A percentile compares a stretch with the other conserved stretches of the same genome.
phyloP scores from a whole-genome alignment of 2,797 vertebrate species.

The Poeciliopsis paucimaculata region DNA sequence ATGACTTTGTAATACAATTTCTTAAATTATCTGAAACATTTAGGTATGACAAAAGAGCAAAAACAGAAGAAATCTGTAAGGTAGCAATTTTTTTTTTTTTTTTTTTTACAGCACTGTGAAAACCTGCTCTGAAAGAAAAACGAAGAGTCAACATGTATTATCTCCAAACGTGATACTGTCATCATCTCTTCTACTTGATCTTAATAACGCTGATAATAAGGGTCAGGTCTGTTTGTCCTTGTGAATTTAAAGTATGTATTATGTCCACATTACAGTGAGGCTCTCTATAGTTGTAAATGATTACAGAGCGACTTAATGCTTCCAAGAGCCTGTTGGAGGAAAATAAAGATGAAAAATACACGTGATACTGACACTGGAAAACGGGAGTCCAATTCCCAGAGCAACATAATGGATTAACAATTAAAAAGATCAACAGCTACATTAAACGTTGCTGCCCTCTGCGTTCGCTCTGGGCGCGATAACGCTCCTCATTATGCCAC shows the following conservation, averaged over 20 bases:
- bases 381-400: slow-evolving; percentile 50
- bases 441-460: slow-evolving; percentile 52
- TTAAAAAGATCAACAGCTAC: slow-evolving; percentile 72
- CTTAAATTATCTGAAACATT: background rate
- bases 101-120: background rate
- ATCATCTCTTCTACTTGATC: slow-evolving; percentile 7
- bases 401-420: slow-evolving; percentile 69
- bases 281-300: slow-evolving; percentile 52
- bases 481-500: slow-evolving; percentile 34
- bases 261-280: slow-evolving; percentile 31
- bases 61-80: background rate
- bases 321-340: slow-evolving; percentile 38
- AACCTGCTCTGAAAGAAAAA: slow-evolving; percentile 9
- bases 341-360: slow-evolving; percentile 63
- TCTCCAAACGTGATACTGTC: slow-evolving; percentile 12
- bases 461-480: slow-evolving; percentile 39
- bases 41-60: background rate
- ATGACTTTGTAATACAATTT: background rate
- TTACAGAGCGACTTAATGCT: slow-evolving; percentile 40
- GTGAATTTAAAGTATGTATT: slow-evolving; percentile 41
- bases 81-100: background rate
- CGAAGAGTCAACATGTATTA: background rate
- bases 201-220: slow-evolving; percentile 29
- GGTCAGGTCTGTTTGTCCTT: slow-evolving; percentile 33
- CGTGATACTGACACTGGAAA: slow-evolving; percentile 44